Base-by-base conservation (phyloP, 2,888 invertebrate species). In the Cantharis rustica region DNA sequence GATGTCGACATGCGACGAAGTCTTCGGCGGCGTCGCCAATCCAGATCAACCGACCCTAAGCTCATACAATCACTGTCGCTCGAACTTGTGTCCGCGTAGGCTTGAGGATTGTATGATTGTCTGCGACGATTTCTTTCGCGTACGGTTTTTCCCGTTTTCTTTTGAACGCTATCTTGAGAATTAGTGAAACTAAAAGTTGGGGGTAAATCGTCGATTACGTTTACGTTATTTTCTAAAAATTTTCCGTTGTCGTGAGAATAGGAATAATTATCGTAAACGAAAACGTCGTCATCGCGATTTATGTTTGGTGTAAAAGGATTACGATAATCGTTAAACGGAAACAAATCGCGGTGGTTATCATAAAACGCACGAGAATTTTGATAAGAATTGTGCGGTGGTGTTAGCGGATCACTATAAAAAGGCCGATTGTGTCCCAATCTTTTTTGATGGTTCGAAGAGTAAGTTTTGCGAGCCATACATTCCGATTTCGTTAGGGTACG, bases 81-180 rank as follows among this genome's bases (percentile, higher is more conserved):
- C 61, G 91, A 90, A 76, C 90, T 90, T 73, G 90, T 89, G 23
- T 89, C 89, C 80, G 90, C 90, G 74, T 89, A 86, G 7, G 89
- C 89, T 82, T 90, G 89, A 20, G 91, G 91, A 86, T 91, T 91
- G 82, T 91, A 91, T 79, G 91, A 91, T 79, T 91, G 88, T 11
- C 91, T 86, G 5, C 90, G 85, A 11, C 89, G 84, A 63, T 91
- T 91, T 63, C 91, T 88, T 71, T 91, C 91, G 71, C 90, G 88
- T 61, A 91, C 88, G 68, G 90, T 90, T 69, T 90, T 89, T 3
- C 87, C 86, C 68, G 83, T 84, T 73, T 82, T 82, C 73, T 84
- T 84, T 66, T 86, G 85, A 84, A 83, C 87, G 85, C 84, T 84
- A 66, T 85, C 85, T 26, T 84, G 85, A 80, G 89, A 89, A 81